Evolutionary conservation across 2,113 vertebrate genomes (phyloP), one percentile per base, ranked within the genome.

Genomic region (Stictonetta naevosa): DNA sequence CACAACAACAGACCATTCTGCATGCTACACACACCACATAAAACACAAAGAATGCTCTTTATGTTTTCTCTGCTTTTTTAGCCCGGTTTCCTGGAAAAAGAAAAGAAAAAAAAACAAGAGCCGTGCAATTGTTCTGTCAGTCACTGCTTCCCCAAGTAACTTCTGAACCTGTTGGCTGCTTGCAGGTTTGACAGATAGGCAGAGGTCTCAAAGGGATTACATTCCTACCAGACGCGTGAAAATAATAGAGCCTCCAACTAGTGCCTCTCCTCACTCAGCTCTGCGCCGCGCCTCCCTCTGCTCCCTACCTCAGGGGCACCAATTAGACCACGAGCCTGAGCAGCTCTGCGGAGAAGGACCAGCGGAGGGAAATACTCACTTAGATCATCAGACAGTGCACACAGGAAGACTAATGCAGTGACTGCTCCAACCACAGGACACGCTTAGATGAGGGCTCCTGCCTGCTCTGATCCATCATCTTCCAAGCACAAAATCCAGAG

Each of bases 91-190:
- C 66, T 15, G 8, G 29, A 26, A 31, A 46, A 63, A n/a, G 19
- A 44, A 84, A 17, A 48, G 11, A 46, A 31, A 29, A 22, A 31
- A 34, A 16, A 44, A 18, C 67, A 78, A 68, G 44, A 96, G 83
- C 77, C 1, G 0, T 55, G 76, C 94, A 93, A 96, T 96, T 94
- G 96, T 94, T 92, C 95, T 95, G 94, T 93, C 94, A 96, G 83
- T 97, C 94, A 95, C 16, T 3, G 55, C 86, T 95, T 94, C 94
- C 90, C 88, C 80, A 94, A 94, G 86, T 92, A 96, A 94, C 80
- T 94, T 94, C n/a, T 86, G 92, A 97, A 97, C 95, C 80, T 97
- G 86, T 93, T 95, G 94, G 92, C 56, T 92, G 94, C 81, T 93
- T 83, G 83, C 80, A 75, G 94, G 88, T 95, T 92, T 97, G 94